Evolutionary conservation across 2,797 vertebrate species (phyloP).

Genomic region (Gadopsis bispinosus): DNA sequence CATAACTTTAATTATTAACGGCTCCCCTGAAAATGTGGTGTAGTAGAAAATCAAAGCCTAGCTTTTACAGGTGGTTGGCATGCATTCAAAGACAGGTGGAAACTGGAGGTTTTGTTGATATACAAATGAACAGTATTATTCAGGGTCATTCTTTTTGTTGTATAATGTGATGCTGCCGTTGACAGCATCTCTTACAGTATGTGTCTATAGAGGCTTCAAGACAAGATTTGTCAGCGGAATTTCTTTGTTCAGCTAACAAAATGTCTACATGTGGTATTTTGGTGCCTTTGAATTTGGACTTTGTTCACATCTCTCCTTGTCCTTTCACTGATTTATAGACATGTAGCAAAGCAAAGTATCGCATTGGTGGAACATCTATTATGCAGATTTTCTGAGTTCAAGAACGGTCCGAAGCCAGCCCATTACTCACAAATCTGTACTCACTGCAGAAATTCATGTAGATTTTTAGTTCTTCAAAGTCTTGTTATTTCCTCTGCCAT

Average conservation of each 20-base stretch:
- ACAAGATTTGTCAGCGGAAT: slow-evolving; percentile 2
- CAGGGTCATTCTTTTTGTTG: slow-evolving; percentile 21
- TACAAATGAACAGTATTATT: slow-evolving; percentile 8
- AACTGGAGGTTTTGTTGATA: slow-evolving; percentile 6
- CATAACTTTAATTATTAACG: slow-evolving; percentile 21
- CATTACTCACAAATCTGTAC: slow-evolving; percentile 12
- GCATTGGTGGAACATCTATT: slow-evolving; percentile 14
- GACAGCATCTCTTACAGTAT: background rate
- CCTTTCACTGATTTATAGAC: slow-evolving; percentile 21
- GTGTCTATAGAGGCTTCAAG: background rate
- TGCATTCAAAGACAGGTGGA: slow-evolving; percentile 10
- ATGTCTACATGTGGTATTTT: slow-evolving; percentile 17
- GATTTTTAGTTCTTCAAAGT: background rate
- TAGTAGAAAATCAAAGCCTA: slow-evolving; percentile 36
- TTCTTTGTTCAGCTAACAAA: slow-evolving; percentile 6
- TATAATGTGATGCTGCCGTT: slow-evolving; percentile 3
- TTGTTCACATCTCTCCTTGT: slow-evolving; percentile 5
- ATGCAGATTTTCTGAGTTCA: slow-evolving; percentile 33
- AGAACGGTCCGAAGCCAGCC: background rate
- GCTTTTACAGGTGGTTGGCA: slow-evolving; percentile 26
- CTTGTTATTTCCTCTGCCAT: background rate
- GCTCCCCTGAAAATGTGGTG: slow-evolving; percentile 25
- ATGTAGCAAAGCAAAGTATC: slow-evolving; percentile 23
- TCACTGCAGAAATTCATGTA: background rate
- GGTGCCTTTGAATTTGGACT: slow-evolving; percentile 12